Evolutionary conservation across 2,797 vertebrate species (phyloP).

Genomic region (Tolypeutes matacus): DNA sequence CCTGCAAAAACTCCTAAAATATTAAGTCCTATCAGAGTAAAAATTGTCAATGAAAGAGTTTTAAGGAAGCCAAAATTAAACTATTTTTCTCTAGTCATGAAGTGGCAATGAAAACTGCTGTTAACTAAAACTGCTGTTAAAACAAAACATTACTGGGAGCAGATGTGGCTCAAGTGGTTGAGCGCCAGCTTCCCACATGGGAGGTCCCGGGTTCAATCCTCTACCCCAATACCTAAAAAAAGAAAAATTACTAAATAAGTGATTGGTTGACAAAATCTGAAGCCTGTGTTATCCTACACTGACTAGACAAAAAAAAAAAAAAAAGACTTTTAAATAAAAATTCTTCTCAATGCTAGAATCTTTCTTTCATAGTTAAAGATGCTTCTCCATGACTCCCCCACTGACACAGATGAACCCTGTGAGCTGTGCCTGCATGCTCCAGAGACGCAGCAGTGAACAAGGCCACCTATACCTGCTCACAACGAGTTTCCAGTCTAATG

Average conservation of each 20-base stretch:
- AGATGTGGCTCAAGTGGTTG: too few relatives aligned
- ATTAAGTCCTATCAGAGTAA: conserved; percentile 21
- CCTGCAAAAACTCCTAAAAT: neutral
- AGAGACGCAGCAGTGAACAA: neutral
- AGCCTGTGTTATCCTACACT: neutral
- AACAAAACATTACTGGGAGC: neutral
- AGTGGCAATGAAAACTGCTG: neutral
- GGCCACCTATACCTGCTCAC: neutral
- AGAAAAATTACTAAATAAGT: neutral
- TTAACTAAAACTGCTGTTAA: conserved; percentile 20
- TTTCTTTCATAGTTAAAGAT: neutral
- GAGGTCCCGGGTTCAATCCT: too few relatives aligned
- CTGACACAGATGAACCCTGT: neutral
- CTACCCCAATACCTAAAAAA: too few relatives aligned
- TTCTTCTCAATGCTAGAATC: neutral
- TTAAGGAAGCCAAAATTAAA: conserved; percentile 22
- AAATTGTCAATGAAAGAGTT: conserved; percentile 31
- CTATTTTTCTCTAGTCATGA: neutral
- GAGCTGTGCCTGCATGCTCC: neutral
- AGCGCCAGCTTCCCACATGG: too few relatives aligned
- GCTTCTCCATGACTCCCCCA: neutral
- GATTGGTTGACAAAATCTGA: neutral
- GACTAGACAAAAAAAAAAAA: neutral
- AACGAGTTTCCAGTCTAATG: conserved; percentile 53
- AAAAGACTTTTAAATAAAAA: conserved; percentile 18